Percentiles rank a stretch among this genome's conserved stretches.
Conservation (phyloP, 2,888 invertebrate genomes). For the Caenorhabditis afra region DNA sequence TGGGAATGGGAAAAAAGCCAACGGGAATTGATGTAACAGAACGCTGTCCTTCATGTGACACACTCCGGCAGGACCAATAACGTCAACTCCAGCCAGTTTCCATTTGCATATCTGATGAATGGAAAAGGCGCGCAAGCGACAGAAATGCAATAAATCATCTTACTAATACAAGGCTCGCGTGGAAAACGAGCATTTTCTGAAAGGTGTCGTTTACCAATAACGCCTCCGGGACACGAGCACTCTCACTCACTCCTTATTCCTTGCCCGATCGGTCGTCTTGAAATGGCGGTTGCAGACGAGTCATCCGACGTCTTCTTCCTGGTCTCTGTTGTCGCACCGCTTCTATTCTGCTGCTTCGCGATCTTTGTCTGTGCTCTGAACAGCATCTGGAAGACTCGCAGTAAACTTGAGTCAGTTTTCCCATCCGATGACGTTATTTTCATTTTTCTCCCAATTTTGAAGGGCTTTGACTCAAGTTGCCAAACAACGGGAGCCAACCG, state of each 20-base stretch:
- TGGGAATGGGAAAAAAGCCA: no score
- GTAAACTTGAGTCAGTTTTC: constrained; percentile 61
- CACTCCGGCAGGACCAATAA: constrained; percentile 19
- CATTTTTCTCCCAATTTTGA: constrained; percentile 4
- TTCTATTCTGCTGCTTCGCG: constrained; percentile 71
- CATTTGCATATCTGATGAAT: constrained; percentile 39
- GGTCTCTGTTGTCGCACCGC: constrained; percentile 68
- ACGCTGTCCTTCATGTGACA: constrained; percentile 32
- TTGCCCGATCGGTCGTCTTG: no score
- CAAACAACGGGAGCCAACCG: constrained; percentile 59
- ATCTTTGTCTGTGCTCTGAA: constrained; percentile 71
- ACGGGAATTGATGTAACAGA: constrained; percentile 12
- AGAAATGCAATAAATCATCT: constrained; percentile 43
- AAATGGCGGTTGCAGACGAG: constrained; percentile 54
- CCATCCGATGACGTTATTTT: neutral
- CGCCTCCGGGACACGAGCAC: neutral
- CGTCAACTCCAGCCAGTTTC: constrained; percentile 42
- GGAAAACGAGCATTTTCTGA: constrained; percentile 22
- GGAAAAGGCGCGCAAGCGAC: neutral
- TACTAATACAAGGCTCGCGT: constrained; percentile 40
- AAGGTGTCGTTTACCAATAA: neutral
- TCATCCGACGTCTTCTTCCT: constrained; percentile 68
- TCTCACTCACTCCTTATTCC: neutral
- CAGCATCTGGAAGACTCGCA: constrained; percentile 67
- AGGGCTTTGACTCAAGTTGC: constrained; percentile 59